Conservation (phyloP, 37 sponge, comb jelly and placozoan genomes). For the Corticium candelabrum region DNA sequence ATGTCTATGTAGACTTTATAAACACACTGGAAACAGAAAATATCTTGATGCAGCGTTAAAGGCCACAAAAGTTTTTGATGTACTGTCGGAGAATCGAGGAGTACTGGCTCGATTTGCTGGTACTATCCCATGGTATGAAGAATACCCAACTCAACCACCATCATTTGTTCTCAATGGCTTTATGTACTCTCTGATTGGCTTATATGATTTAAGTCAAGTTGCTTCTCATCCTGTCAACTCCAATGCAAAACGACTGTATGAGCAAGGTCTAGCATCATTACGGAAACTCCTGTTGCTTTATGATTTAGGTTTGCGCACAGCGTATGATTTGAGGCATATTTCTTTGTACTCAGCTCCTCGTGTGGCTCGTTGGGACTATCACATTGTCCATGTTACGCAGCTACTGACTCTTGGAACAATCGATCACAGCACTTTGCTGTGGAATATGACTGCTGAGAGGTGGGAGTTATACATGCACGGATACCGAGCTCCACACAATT, state of each 20-base stretch:
- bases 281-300: not conserved
- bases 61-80: conserved; percentile 10
- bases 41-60: conserved; percentile 15
- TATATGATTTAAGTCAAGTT: not conserved
- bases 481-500: conserved; percentile 9
- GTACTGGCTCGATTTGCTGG: not conserved
- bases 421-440: conserved; percentile 5
- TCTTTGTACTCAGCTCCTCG: not conserved
- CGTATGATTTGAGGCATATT: conserved; percentile 11
- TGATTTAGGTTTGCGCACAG: not conserved
- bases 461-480: conserved; percentile 13
- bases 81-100: not conserved
- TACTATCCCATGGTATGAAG: conserved; percentile 8
- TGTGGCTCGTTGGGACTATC: conserved; percentile 13
- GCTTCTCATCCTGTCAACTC: not conserved
- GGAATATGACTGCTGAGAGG: not conserved
- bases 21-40: not conserved
- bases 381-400: not conserved
- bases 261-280: not conserved
- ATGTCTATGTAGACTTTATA: not conserved
- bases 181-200: conserved; percentile 12
- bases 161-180: conserved; percentile 17
- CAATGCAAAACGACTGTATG: not conserved
- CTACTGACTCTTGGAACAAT: conserved; percentile 1
- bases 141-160: conserved; percentile 13